Conservation (phyloP, 2,888 invertebrate genomes). For the Tanytarsus gracilentus region DNA sequence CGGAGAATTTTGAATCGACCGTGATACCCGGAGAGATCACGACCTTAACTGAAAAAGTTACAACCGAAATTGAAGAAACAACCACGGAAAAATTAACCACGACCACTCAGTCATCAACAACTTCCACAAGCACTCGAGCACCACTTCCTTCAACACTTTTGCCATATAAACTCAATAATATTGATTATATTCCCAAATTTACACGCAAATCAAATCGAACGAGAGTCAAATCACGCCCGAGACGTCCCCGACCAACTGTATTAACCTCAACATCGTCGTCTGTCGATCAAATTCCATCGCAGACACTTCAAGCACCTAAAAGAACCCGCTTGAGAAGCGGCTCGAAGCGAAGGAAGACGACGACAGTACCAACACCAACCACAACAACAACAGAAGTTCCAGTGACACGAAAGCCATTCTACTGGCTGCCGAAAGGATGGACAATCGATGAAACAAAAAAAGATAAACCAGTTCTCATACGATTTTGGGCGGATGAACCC, state of each 20-base stretch:
- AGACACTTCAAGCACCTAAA: not conserved
- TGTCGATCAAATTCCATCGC: not conserved
- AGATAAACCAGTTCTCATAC: conserved; percentile 16
- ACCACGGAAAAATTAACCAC: not conserved
- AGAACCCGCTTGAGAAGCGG: conserved; percentile 1
- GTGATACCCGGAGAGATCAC: not conserved
- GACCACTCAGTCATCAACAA: not conserved
- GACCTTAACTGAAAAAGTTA: not conserved
- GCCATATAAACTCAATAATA: not conserved
- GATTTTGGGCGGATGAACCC: conserved; percentile 15
- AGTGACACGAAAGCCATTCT: not conserved
- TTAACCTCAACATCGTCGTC: too few species aligned
- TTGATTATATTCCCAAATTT: conserved; percentile 8
- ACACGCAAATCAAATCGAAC: conserved; percentile 1
- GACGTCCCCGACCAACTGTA: too few species aligned
- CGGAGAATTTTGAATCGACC: not conserved
- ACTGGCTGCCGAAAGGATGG: conserved; percentile 16
- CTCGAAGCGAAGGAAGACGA: not conserved
- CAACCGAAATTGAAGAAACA: not conserved
- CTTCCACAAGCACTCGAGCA: not conserved
- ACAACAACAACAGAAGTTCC: not conserved
- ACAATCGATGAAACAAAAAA: conserved; percentile 15
- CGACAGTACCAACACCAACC: not conserved
- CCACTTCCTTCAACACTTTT: not conserved
- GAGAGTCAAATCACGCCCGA: not conserved